Base-by-base conservation (phyloP, 2,113 vertebrate genomes). In the Diadophis punctatus region DNA sequence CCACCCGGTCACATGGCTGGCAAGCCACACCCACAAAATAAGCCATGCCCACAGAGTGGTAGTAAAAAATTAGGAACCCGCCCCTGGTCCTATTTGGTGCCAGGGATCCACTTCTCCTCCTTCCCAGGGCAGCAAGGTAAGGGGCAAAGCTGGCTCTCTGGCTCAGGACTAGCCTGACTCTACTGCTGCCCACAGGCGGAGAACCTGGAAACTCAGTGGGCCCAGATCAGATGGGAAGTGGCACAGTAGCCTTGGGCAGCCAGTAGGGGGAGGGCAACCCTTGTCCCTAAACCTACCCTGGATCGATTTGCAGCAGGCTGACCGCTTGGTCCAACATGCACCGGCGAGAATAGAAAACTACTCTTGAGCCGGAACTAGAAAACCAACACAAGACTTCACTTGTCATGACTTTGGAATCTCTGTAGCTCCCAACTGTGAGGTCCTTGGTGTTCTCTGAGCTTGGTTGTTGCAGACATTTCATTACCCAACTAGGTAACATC, bases 371-470 rank as follows among this genome's bases (percentile, higher is more conserved):
- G 12, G 60, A 68, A 6, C 1, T 6, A n/a, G 12, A 16, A 74
- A 74, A 74, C 12, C 63, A 34, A 34, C 6, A 2, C 63, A n/a
- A 18, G 25, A 9, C 23, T 58, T 63, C 27, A 11, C 60, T n/a
- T 5, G 30, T 14, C 1, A 0, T 6, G 30, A 74, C 12, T 2
- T n/a, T 34, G 63, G 8, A 8, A 80, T 80, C 68, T 39, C 68
- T 20, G n/a, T 20, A 0, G n/a, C n/a, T 34, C 63, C 14, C 1
- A 2, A 8, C 2, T 18, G 0, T 7, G 63, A 34, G n/a, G 6
- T 8, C 68, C 68, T 39, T 1, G 16, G n/a, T 7, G n/a, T 16
- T 74, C 68, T 34, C 63, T 34, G 63, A 34, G 30, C 60, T 34
- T 16, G n/a, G 14, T 18, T 2, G 63, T 3, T 20, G 68, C 68